Conservation (phyloP, 2,888 invertebrate species). For the Drosophila quasianomalipes region DNA sequence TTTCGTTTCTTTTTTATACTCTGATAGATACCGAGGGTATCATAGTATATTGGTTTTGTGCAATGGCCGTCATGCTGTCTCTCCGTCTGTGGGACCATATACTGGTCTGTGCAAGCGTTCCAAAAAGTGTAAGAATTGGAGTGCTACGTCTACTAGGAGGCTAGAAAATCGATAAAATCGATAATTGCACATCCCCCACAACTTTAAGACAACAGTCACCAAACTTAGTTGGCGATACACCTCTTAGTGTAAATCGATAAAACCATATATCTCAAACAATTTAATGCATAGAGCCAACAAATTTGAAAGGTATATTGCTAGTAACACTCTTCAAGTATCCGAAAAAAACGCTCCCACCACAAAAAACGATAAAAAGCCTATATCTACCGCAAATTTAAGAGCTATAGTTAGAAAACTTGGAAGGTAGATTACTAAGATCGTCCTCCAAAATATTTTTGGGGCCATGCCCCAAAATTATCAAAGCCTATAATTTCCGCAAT, state of each 20-base stretch:
- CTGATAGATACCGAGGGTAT: not conserved
- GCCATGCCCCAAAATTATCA: no score
- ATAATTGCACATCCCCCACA: not conserved
- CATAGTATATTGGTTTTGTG: not conserved
- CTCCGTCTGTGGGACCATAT: no score
- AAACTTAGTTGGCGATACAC: no score
- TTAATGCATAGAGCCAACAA: not conserved
- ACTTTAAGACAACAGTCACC: no score
- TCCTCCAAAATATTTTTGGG: not conserved
- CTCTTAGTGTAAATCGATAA: no score
- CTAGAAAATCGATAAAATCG: not conserved
- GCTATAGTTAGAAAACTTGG: not conserved
- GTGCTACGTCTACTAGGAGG: not conserved
- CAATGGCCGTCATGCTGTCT: not conserved
- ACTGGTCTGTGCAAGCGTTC: not conserved
- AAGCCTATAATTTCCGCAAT: no score
- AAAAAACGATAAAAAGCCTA: not conserved
- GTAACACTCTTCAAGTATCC: not conserved
- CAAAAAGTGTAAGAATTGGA: not conserved
- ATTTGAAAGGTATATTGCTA: not conserved
- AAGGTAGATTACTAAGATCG: not conserved
- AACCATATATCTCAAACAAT: not conserved
- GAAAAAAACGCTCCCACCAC: not conserved
- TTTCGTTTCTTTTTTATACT: constrained; percentile 49
- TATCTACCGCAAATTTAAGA: not conserved